phyloP scores from a whole-genome alignment of 2,113 vertebrate species.

The Petaurus breviceps region DNA sequence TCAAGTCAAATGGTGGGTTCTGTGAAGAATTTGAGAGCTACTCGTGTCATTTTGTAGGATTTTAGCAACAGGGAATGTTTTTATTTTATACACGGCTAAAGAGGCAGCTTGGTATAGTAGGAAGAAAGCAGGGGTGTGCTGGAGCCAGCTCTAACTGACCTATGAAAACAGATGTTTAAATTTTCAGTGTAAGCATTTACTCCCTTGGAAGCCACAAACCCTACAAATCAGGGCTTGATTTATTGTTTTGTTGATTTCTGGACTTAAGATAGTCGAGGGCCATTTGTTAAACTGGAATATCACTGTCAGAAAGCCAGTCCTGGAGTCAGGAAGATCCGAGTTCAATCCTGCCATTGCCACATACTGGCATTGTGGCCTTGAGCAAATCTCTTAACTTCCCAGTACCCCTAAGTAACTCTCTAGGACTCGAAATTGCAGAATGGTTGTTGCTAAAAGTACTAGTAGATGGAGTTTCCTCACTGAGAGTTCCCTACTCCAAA shows the following conservation, averaged over 20 bases:
- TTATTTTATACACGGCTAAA: not conserved
- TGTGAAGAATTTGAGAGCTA: not conserved
- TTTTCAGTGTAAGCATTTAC: not conserved
- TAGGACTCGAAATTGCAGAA: not conserved
- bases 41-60: constrained; percentile 34
- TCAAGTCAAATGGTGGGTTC: not conserved
- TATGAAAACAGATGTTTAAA: not conserved
- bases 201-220: not conserved
- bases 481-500: not conserved
- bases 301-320: not conserved
- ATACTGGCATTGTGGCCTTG: not conserved
- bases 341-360: not conserved
- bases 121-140: not conserved
- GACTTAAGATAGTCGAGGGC: not conserved
- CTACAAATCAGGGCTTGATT: not conserved
- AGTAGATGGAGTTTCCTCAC: not conserved
- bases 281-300: not conserved
- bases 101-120: not conserved
- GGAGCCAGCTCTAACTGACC: not conserved
- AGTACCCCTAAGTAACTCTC: not conserved
- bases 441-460: not conserved
- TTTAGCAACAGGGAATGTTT: not conserved
- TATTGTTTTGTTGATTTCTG: not conserved
- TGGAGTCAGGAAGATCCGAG: not conserved
- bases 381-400: not conserved